Evolutionary conservation across 2,888 invertebrate genomes (phyloP).

Genomic region (Cacoxenus indagator): DNA sequence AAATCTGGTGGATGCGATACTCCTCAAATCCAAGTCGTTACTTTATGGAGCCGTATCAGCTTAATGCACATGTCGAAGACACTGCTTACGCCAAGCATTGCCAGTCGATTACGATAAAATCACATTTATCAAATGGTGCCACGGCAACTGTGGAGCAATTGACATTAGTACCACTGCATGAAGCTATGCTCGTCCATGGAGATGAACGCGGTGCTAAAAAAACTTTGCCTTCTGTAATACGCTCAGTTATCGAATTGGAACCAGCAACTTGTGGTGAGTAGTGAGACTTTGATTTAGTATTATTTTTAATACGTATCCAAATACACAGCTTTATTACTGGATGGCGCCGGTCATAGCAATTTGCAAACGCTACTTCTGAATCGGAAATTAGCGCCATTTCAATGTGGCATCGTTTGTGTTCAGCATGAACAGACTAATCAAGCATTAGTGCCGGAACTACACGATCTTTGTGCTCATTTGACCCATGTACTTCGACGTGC

Average conservation of each 20-base stretch:
- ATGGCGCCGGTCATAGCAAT: conserved; percentile 73
- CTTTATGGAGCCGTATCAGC: conserved; percentile 69
- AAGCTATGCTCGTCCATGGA: conserved; percentile 33
- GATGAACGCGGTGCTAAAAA: conserved; percentile 42
- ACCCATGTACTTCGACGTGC: conserved; percentile 72
- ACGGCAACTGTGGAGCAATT: conserved; percentile 77
- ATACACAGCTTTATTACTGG: conserved; percentile 67
- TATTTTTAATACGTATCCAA: background rate
- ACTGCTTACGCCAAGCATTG: conserved; percentile 10
- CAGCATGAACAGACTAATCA: background rate
- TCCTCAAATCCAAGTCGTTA: conserved; percentile 82
- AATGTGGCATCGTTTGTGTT: conserved; percentile 77
- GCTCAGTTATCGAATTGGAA: conserved; percentile 63
- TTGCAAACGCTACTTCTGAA: conserved; percentile 71
- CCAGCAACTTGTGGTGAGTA: conserved; percentile 57
- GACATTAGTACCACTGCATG: conserved; percentile 60
- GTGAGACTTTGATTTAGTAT: background rate
- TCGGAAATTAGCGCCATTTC: conserved; percentile 82
- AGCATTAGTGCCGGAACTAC: conserved; percentile 68
- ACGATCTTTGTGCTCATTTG: conserved; percentile 74
- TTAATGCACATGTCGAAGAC: conserved; percentile 44
- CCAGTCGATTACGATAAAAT: conserved; percentile 75
- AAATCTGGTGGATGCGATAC: conserved; percentile 89
- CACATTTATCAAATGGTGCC: conserved; percentile 76
- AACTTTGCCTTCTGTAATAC: conserved; percentile 54